Percentiles rank a stretch among this genome's conserved stretches.
Conservation (phyloP, 2,888 invertebrate species). For the Pristionchus fissidentatus region DNA sequence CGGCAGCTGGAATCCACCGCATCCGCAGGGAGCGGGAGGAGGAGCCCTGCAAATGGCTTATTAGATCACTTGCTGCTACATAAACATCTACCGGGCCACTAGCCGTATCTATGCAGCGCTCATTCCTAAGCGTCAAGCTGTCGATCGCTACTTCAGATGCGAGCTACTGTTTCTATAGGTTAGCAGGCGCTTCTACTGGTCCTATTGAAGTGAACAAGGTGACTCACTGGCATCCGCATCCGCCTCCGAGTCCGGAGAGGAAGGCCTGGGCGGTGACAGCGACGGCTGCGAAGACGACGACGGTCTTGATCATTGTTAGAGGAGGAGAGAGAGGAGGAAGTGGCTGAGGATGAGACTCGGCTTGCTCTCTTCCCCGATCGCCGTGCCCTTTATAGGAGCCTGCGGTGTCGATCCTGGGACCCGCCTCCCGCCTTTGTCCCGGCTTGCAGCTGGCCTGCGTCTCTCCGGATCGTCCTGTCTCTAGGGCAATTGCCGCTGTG, state of each 20-base stretch:
- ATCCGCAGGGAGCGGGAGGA: conserved; percentile 9
- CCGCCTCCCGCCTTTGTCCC: conserved; percentile 23
- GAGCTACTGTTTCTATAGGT: not conserved
- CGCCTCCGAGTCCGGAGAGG: conserved; percentile 37
- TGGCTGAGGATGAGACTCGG: conserved; percentile 7
- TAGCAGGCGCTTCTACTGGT: not conserved
- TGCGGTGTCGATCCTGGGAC: not conserved
- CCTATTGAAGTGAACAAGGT: not conserved
- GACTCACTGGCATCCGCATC: conserved; percentile 20
- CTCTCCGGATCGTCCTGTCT: not conserved
- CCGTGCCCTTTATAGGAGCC: not conserved
- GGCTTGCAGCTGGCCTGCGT: not conserved
- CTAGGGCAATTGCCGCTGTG: not conserved
- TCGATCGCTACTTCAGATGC: not conserved
- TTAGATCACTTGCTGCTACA: not conserved
- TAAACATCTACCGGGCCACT: not conserved
- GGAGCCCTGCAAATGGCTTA: conserved; percentile 9
- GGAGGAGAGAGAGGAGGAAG: not conserved
- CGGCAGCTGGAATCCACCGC: conserved; percentile 38
- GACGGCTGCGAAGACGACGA: conserved; percentile 1
- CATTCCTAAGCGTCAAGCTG: not conserved
- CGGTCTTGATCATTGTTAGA: conserved; percentile 38
- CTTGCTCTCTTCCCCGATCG: not conserved
- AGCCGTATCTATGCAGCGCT: not conserved
- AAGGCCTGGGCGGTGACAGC: conserved; percentile 38